Percentiles rank a stretch among this genome's conserved stretches.
Evolutionary conservation across 2,113 vertebrate genomes (phyloP).

Genomic region (Megaleporinus macrocephalus): DNA sequence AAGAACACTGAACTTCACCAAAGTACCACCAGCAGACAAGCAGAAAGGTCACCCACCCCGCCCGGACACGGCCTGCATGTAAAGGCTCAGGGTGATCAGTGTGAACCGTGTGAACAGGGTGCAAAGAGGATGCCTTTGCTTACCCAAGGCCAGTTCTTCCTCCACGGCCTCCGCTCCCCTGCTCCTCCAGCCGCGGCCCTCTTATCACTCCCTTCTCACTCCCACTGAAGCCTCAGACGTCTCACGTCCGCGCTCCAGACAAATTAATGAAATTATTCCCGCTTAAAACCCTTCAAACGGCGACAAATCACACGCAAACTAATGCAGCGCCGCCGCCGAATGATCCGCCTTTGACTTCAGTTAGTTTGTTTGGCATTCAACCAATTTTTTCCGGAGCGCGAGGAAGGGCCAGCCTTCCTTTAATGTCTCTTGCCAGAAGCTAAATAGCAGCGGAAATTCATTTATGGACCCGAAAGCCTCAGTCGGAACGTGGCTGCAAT

Average conservation of each 20-base stretch:
- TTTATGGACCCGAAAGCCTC: slow-evolving; percentile 61
- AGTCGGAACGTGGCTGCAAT: slow-evolving; percentile 67
- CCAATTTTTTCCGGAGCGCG: slow-evolving; percentile 57
- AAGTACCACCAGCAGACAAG: slow-evolving; percentile 30
- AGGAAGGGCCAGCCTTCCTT: slow-evolving; percentile 51
- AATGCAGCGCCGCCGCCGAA: slow-evolving; percentile 27
- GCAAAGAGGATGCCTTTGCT: slow-evolving; percentile 14
- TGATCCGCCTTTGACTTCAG: slow-evolving; percentile 22
- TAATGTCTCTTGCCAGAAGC: slow-evolving; percentile 66
- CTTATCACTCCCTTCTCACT: slow-evolving; percentile 7
- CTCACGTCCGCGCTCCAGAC: not conserved
- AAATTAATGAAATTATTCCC: slow-evolving; percentile 41
- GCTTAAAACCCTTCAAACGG: slow-evolving; percentile 29
- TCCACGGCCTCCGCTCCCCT: not conserved
- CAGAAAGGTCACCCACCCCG: slow-evolving; percentile 42
- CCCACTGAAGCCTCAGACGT: slow-evolving; percentile 35
- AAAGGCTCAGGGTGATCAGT: too few relatives aligned
- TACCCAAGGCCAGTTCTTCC: slow-evolving; percentile 22
- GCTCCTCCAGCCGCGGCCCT: not conserved
- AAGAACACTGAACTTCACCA: slow-evolving; percentile 35
- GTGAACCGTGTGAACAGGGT: not conserved
- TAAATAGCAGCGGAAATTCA: slow-evolving; percentile 64
- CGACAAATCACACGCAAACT: slow-evolving; percentile 19
- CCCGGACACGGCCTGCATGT: slow-evolving; percentile 26
- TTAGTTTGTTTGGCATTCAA: slow-evolving; percentile 67